phyloP scores from a whole-genome alignment of 2,113 vertebrate species.

The Pagrus major region DNA sequence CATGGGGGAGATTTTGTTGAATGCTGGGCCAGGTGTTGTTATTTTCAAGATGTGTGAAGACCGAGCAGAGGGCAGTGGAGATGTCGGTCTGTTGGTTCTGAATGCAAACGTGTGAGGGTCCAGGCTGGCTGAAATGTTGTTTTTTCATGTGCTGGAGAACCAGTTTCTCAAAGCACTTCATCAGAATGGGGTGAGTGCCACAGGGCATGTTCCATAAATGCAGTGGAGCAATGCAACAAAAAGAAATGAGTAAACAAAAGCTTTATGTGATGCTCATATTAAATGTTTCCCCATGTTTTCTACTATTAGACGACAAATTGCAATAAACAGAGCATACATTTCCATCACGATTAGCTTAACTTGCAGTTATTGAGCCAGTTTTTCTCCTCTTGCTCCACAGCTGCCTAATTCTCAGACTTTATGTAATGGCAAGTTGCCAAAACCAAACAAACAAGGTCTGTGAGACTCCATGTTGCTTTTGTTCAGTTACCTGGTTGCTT shows the following conservation, averaged over 20 bases:
- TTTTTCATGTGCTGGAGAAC: too few species aligned
- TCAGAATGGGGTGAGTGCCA: too few species aligned
- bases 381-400: neutral
- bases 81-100: too few species aligned
- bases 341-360: slow-evolving; percentile 11
- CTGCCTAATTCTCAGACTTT: slow-evolving; percentile 33
- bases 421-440: slow-evolving; percentile 30
- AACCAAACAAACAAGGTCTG: slow-evolving; percentile 13
- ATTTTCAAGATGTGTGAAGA: too few species aligned
- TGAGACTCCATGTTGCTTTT: slow-evolving; percentile 14
- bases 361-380: slow-evolving; percentile 12
- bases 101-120: too few species aligned
- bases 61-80: too few species aligned
- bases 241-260: neutral
- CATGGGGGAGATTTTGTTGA: too few species aligned
- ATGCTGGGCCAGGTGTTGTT: too few species aligned
- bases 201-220: neutral
- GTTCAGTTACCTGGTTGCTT: slow-evolving; percentile 14
- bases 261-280: neutral
- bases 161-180: too few species aligned
- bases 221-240: neutral
- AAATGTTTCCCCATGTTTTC: neutral
- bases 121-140: too few species aligned
- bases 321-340: slow-evolving; percentile 5
- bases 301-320: neutral